Percentiles rank a stretch among this genome's conserved stretches.
These are phyloP conservation scores for Drosophila repleta DNA, from an alignment of 1,140 invertebrate species.

Conservation along the genomic window DNA sequence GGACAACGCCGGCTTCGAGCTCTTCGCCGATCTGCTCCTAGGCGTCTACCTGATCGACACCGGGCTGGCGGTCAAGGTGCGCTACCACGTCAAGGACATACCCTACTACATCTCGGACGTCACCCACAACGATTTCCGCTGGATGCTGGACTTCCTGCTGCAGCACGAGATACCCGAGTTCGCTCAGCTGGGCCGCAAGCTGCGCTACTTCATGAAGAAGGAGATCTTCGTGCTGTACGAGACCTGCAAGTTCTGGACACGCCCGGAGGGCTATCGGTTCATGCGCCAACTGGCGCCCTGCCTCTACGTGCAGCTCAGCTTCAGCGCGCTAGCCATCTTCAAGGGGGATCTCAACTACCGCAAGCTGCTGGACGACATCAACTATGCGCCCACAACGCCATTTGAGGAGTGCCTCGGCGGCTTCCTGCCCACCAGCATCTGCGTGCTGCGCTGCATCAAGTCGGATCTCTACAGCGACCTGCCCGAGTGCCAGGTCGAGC, in stretches of 20 bases:
- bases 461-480: conserved; percentile 94
- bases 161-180: conserved; percentile 74
- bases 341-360: conserved; percentile 99
- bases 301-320: conserved; percentile 90
- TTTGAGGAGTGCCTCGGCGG: conserved; percentile 90
- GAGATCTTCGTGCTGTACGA: conserved; percentile 83
- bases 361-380: conserved; percentile 95
- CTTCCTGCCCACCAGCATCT: conserved; percentile 92
- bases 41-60: conserved; percentile 90
- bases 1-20: conserved; percentile 98
- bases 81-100: conserved; percentile 94
- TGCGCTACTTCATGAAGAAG: conserved; percentile 85
- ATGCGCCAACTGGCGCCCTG: conserved; percentile 89
- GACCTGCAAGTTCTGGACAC: conserved; percentile 93
- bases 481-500: conserved; percentile 85
- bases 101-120: conserved; percentile 99
- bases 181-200: conserved; percentile 84
- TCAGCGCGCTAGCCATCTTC: conserved; percentile 91
- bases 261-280: conserved; percentile 89
- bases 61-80: conserved; percentile 88
- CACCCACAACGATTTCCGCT: conserved; percentile 90
- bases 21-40: conserved; percentile 95
- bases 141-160: conserved; percentile 85
- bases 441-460: conserved; percentile 94
- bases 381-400: conserved; percentile 89